These are phyloP conservation scores for Adelognathus sp. DNA, from an alignment of 2,888 invertebrate genomes.

Conservation along the genomic window DNA sequence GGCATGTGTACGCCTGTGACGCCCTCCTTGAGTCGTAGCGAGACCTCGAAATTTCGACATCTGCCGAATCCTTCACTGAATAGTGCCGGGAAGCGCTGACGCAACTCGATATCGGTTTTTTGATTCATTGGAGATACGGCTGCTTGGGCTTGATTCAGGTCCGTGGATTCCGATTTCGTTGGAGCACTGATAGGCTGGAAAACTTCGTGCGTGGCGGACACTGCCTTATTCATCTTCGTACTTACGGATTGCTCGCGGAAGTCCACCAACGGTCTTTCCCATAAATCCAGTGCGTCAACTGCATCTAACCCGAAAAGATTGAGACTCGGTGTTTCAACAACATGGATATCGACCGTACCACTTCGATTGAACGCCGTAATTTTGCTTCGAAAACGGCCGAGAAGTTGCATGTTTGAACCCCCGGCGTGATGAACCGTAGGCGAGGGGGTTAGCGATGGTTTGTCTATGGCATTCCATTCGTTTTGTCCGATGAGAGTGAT, in stretches of 20 bases:
- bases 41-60: slow-evolving; percentile 41
- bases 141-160: background rate
- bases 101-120: background rate
- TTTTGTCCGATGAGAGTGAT: slow-evolving; percentile 36
- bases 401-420: slow-evolving; percentile 23
- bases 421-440: slow-evolving; percentile 37
- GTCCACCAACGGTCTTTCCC: background rate
- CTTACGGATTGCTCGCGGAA: slow-evolving; percentile 17
- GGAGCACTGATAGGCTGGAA: background rate
- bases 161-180: slow-evolving; percentile 15
- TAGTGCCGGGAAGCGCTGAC: slow-evolving; percentile 29
- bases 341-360: slow-evolving; percentile 40
- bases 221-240: background rate
- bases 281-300: background rate
- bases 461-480: slow-evolving; percentile 31
- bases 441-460: slow-evolving; percentile 25
- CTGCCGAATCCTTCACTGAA: slow-evolving; percentile 35
- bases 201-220: background rate
- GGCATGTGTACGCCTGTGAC: slow-evolving; percentile 54
- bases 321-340: slow-evolving; percentile 33
- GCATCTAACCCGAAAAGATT: slow-evolving; percentile 37
- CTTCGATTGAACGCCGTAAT: slow-evolving; percentile 19
- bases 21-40: slow-evolving; percentile 53
- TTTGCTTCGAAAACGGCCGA: slow-evolving; percentile 1
- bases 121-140: background rate